Evolutionary conservation across 2,113 vertebrate species (phyloP), one percentile per base, ranked within the genome.

Genomic region (Hemichromis elongatus): DNA sequence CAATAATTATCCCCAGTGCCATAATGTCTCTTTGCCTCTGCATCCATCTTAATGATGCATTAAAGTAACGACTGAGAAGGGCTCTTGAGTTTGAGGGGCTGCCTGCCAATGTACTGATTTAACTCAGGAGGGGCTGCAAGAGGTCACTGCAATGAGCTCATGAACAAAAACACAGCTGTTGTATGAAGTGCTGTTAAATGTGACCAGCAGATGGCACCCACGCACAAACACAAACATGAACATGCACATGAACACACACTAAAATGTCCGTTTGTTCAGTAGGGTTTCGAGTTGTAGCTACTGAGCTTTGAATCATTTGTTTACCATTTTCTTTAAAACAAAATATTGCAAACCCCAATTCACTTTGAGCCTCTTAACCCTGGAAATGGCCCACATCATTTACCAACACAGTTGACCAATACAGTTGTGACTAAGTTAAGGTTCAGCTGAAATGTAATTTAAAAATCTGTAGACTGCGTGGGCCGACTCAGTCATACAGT

Each of bases 201-300:
- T 80, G 86, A 83, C 91, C 95, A 94, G 89, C 87, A 95, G 95
- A 89, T 93, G 94, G 95, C 45, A 81, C 90, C 63, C 18, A 47
- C 8, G 0, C 70, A 77, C 78, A 86, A 45, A 68, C 8, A 80
- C 68, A 53, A 26, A 53, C n/a, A 57, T 50, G 19, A 40, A 26
- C 10, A 45, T 8, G 47, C 26, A n/a, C 6, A 19, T 9, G 55
- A n/a, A 52, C 11, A 30, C 6, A 47, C 9, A 33, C 26, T 3
- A 37, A 66, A 82, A 88, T 70, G 61, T 82, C 75, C 40, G 40
- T 59, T 40, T 6, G 54, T 54, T 75, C 45, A 10, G 9, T 33
- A 19, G n/a, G 68, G 9, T 37, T 83, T 78, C 45, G 5, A 75
- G 56, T 42, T 70, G 18, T 28, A 86, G 5, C 57, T 79, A 37